Evolutionary conservation across 64 coral and sea anemone genomes (phyloP), one percentile per base, ranked within the genome.

Genomic region (Montipora efflorescens): DNA sequence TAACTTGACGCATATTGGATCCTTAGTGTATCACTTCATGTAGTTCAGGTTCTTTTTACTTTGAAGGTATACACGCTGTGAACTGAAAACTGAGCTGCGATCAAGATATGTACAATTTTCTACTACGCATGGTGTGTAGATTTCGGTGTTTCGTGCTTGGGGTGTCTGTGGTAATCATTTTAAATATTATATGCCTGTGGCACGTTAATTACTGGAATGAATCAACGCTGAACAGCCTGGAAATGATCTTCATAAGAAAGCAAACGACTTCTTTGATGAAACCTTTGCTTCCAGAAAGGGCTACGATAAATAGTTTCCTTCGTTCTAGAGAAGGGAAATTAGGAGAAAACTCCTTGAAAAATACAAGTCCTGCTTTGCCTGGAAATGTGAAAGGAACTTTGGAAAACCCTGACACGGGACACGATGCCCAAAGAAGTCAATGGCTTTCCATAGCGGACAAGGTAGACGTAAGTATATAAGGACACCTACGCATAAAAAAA

Each of bases 101-200:
- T 44, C 57, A 61, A 8, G 23, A 61, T 22, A 86, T 86, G 82
- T 22, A 23, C 14, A 48, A 64, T 71, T 70, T 11, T n/a, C 20
- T 14, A 13, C 43, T 47, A 46, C 18, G 8, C 13, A 10, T 21
- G 82, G 12, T 47, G 0, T 64, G 62, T 7, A 61, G 25, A 19
- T 28, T 25, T 16, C 68, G 15, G 5, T 71, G 18, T 49, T 19
- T 86, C 8, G 10, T 86, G 7, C 16, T 86, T 0, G 45, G 44
- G 1, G 16, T 21, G 6, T 44, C 47, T n/a, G 18, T 50, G 18
- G 47, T 71, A 49, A 2, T 19, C 8, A 21, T 86, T 14, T 18
- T 86, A 15, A 86, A 86, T 68, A 43, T 86, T 4, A 7, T 86
- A 1, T 71, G 28, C 45, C 4, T 68, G 46, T 86, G 82, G 82